These are phyloP conservation scores for Calidris pygmaea DNA, from an alignment of 2,113 vertebrate species.

Conservation along the genomic window DNA sequence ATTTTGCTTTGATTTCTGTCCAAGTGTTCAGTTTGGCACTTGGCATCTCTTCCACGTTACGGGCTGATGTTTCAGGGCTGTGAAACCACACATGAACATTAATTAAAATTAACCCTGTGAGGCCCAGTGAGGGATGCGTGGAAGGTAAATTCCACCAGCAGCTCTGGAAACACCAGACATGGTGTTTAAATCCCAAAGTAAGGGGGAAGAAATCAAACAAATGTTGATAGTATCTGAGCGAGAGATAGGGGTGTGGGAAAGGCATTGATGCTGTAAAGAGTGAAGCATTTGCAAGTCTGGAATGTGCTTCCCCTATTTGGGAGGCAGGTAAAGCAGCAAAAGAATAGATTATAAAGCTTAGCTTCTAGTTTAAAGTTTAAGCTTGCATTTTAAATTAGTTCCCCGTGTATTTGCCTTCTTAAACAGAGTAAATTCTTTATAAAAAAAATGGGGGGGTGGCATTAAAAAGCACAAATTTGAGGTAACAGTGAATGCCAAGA, in stretches of 20 bases:
- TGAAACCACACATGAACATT: neutral
- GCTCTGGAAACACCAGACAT: neutral
- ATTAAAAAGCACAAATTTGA: neutral
- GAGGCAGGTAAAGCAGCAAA: neutral
- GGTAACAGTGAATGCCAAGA: neutral
- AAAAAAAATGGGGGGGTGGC: neutral
- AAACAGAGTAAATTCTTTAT: neutral
- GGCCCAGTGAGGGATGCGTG: neutral
- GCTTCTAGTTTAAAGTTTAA: neutral
- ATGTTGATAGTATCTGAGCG: neutral
- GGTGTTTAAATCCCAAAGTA: neutral
- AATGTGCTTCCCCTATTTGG: neutral
- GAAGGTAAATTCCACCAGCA: neutral
- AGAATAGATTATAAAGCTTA: neutral
- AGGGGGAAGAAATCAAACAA: neutral
- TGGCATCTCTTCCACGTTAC: neutral
- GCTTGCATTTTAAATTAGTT: neutral
- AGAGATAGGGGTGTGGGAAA: neutral
- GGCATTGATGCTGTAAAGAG: neutral
- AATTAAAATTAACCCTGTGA: neutral
- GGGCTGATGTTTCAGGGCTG: neutral
- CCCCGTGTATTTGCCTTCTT: neutral
- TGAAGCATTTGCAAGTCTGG: neutral
- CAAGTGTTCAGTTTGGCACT: neutral
- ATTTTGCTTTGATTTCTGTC: neutral